These are phyloP conservation scores for Hemichromis elongatus DNA, from an alignment of 2,113 vertebrate genomes.

Conservation along the genomic window DNA sequence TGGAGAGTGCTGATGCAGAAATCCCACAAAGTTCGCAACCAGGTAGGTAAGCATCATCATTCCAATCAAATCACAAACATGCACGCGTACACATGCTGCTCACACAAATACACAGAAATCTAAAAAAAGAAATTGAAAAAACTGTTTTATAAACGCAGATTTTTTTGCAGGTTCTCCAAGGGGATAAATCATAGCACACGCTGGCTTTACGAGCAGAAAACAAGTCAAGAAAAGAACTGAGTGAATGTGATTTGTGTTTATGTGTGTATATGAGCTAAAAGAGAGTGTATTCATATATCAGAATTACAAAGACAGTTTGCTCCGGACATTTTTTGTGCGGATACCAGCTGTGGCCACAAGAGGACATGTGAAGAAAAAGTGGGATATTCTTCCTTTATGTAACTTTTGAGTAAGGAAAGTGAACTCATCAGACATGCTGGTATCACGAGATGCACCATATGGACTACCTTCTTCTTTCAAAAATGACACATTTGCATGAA, in stretches of 20 bases:
- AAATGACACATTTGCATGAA: constrained; percentile 7
- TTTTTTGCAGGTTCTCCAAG: constrained; percentile 85
- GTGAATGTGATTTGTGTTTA: constrained; percentile 21
- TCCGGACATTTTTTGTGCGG: background rate
- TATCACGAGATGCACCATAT: background rate
- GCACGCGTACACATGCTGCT: background rate
- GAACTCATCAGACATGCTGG: background rate
- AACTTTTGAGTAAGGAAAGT: constrained; percentile 7
- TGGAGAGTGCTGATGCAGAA: constrained; percentile 98
- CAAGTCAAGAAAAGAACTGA: constrained; percentile 33
- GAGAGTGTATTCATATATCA: constrained; percentile 39
- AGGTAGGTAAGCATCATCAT: constrained; percentile 87
- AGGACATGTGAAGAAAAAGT: constrained; percentile 11
- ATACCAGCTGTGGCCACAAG: background rate
- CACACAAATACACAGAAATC: background rate
- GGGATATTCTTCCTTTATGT: constrained; percentile 6
- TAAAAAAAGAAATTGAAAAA: background rate
- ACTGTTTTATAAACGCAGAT: background rate
- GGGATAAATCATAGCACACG: constrained; percentile 87
- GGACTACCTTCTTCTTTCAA: background rate
- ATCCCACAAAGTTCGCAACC: constrained; percentile 96
- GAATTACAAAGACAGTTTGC: constrained; percentile 38
- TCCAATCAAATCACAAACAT: background rate
- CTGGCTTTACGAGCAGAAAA: constrained; percentile 27
- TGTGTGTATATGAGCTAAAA: constrained; percentile 15